Base-by-base conservation (phyloP, 1,140 invertebrate genomes). In the Andricus grossulariae region DNA sequence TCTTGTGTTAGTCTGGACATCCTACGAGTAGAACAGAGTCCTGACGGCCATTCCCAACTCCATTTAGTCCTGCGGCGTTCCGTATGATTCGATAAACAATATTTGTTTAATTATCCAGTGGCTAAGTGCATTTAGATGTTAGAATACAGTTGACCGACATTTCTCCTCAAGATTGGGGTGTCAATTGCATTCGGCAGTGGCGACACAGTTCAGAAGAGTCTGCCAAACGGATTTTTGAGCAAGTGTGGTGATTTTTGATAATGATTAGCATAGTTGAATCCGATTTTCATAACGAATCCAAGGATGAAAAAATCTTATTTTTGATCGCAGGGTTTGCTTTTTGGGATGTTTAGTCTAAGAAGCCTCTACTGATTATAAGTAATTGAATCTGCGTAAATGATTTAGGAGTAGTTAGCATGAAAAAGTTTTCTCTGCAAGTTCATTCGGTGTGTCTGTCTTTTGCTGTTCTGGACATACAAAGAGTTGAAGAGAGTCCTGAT, bases 21-120 rank as follows among this genome's bases (percentile, higher is more conserved):
- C 21, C 8, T 19, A 16, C 2, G 21, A 66, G n/a, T 19, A 25
- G 49, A 11, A 32, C 50, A 19, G 13, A 18, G 49, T 76, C 74
- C 57, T 51, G 73, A 51, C 71, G 77, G 73, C n/a, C 50, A 45
- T 71, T 54, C 51, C 51, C 78, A 82, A 83, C 80, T 81, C 72
- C 55, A 60, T 77, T 82, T 82, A 73, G 54, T 49, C 25, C 16
- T 45, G 21, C 74, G 18, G 72, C 72, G 54, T 77, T 79, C 73
- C 74, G 74, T 50, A 49, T 55, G 78, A 81, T 77, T 81, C 74
- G 57, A 50, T 77, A 79, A 83, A 83, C 82, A 82, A 79, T 71
- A 77, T 79, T 79, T 79, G 81, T 81, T 81, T 32, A 32, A 60
- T 60, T 83, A 81, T 77, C 71, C 81, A 54, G 50, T 72, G 74